Base-by-base conservation (phyloP, 2,113 vertebrate species). In the Muntiacus muntjak region DNA sequence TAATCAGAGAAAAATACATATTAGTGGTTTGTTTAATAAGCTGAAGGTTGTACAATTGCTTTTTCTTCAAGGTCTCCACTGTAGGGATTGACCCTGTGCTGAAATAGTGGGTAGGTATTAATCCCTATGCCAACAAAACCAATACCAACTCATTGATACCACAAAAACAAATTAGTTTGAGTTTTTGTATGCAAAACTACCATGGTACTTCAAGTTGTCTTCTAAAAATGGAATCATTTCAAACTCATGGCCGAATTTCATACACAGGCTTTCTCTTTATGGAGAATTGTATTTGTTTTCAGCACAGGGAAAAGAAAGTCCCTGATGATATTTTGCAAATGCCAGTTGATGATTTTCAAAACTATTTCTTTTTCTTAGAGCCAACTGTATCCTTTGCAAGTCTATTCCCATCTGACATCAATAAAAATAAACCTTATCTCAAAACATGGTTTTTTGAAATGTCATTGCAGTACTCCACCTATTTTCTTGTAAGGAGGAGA, bases 381-480 rank as follows among this genome's bases (percentile, higher is more conserved):
- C 96, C 95, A 97, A 91, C 58, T 89, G 13, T 90, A 89, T 97
- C 89, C 83, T 95, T 94, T 97, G 95, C 84, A 95, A 93, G 74
- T 95, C 64, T 93, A 91, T 50, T 93, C 67, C 96, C 93, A 97
- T 97, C 96, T 98, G 96, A 87, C 91, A 95, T 95, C 87, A 96
- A 97, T 96, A 97, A 97, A 98, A 97, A 92, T 64, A 98, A 98
- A 88, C n/a, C 58, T 98, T 98, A 98, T 96, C 97, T 97, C 93
- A 95, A 83, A 97, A 95, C 58, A 90, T 45, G 55, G 0, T 93
- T 95, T 95, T 96, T 81, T 89, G 33, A 97, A 97, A 97, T 97
- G 52, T 96, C 95, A 96, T 58, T 95, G 94, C 19, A 57, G 79
- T 26, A 87, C 89, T 98, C 96, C 94, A 96, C 93, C 93, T 97